Percentiles rank a stretch among this genome's conserved stretches.
phyloP scores from a whole-genome alignment of 2,797 vertebrate species.

The Falco naumanni region DNA sequence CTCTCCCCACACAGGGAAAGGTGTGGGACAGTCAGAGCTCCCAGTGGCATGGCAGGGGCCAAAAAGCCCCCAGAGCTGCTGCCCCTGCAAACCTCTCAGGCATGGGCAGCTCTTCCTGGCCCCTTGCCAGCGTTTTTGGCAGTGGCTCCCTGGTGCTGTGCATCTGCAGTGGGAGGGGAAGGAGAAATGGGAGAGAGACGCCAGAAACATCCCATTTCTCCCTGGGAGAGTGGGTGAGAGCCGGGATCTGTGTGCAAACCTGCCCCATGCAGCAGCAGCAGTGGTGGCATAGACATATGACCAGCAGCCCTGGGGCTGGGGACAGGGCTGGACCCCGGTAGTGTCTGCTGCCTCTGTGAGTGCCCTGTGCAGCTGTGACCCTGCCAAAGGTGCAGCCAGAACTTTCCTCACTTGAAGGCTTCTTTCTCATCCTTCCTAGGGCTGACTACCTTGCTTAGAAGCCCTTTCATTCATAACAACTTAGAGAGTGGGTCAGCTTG shows the following conservation, averaged over 20 bases:
- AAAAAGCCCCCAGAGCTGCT: background rate
- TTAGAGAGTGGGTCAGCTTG: too few relatives aligned
- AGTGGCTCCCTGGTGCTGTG: background rate
- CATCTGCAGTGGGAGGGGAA: background rate
- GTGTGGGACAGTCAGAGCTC: background rate
- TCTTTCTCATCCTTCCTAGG: too few relatives aligned
- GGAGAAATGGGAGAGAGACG: background rate
- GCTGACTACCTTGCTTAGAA: too few relatives aligned
- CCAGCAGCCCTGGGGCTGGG: background rate
- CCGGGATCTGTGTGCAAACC: too few relatives aligned
- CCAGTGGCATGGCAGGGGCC: too few relatives aligned
- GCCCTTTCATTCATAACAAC: too few relatives aligned
- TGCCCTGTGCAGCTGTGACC: too few relatives aligned
- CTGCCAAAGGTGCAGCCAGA: too few relatives aligned
- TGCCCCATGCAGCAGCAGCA: background rate
- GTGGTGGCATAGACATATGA: fast-evolving
- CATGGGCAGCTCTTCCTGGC: background rate
- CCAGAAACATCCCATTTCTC: background rate
- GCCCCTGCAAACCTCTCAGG: background rate
- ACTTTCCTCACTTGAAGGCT: too few relatives aligned
- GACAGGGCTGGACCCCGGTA: too few relatives aligned
- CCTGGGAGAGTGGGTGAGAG: too few relatives aligned
- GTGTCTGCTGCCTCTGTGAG: too few relatives aligned
- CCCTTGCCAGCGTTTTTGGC: background rate
- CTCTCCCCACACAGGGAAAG: background rate